These are phyloP conservation scores for Tringa solitaria DNA, from an alignment of 2,113 vertebrate species.

Conservation along the genomic window DNA sequence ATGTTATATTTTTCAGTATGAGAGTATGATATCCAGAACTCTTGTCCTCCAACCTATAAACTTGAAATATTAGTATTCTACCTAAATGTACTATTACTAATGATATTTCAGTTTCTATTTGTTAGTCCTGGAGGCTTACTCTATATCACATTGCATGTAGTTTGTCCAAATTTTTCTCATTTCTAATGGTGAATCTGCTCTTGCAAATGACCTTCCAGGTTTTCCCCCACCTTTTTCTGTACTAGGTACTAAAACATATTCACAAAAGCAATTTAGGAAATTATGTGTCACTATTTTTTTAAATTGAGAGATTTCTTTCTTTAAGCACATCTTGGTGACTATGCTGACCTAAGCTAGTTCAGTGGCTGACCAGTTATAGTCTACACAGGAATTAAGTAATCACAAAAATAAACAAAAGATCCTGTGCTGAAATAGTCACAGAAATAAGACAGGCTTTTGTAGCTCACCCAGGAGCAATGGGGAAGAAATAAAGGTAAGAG, in stretches of 20 bases:
- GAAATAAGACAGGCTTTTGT: background rate
- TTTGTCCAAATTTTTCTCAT: background rate
- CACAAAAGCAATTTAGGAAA: background rate
- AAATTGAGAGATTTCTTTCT: background rate
- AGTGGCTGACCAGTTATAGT: background rate
- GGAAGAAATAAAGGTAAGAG: background rate
- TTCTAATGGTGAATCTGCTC: background rate
- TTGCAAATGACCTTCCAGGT: background rate
- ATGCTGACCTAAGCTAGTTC: background rate
- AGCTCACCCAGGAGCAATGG: background rate
- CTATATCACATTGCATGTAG: background rate
- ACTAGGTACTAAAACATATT: background rate
- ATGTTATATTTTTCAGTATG: background rate
- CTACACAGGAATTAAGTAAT: background rate
- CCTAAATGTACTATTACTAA: background rate
- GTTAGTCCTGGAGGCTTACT: background rate
- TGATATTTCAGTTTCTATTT: background rate
- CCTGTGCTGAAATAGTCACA: background rate
- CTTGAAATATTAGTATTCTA: background rate
- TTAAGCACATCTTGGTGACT: background rate
- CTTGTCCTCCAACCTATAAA: background rate
- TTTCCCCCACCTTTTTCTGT: background rate
- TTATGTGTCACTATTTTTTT: background rate
- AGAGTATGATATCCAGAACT: background rate
- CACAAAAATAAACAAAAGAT: background rate